A percentile compares a stretch with the other conserved stretches of the same genome.
Evolutionary conservation across 2,797 vertebrate species (phyloP).

Genomic region (Melanotaenia boesemani): DNA sequence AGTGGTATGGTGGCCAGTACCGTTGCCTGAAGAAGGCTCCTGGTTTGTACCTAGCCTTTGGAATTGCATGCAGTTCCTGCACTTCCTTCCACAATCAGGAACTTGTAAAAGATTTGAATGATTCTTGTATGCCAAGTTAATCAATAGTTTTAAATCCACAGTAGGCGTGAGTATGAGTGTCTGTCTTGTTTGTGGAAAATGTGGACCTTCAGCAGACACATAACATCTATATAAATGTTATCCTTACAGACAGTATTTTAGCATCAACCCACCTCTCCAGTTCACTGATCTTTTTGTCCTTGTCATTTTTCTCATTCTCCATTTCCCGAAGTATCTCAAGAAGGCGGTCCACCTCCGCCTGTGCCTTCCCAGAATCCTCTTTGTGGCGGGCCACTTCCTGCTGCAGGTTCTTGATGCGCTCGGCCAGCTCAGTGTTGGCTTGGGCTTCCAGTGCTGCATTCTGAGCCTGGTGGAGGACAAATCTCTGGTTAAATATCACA

Average conservation of each 20-base stretch:
- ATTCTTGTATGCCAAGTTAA: neutral
- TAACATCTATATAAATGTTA: neutral
- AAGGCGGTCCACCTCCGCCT: conserved; percentile 96
- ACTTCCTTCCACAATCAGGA: neutral
- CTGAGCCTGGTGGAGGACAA: conserved; percentile 83
- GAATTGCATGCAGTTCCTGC: neutral
- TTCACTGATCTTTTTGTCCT: conserved; percentile 97
- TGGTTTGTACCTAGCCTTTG: neutral
- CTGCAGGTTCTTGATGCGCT: conserved; percentile 91
- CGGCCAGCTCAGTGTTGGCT: conserved; percentile 91
- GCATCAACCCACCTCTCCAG: conserved; percentile 89
- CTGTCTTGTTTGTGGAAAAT: no score
- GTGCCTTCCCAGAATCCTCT: conserved; percentile 94
- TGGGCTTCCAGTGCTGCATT: conserved; percentile 92
- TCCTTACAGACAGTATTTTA: neutral
- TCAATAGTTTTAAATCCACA: neutral
- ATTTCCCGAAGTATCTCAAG: conserved; percentile 97
- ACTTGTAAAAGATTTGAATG: neutral
- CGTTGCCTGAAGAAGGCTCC: neutral
- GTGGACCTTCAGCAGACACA: neutral
- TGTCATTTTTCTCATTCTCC: conserved; percentile 99
- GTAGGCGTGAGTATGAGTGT: no score
- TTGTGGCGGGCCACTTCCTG: conserved; percentile 88
- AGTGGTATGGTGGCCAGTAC: neutral
- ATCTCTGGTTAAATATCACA: conserved; percentile 28